Evolutionary conservation across 1,140 invertebrate genomes (phyloP), one percentile per base, ranked within the genome.

Genomic region (Pentalonia nigronervosa): DNA sequence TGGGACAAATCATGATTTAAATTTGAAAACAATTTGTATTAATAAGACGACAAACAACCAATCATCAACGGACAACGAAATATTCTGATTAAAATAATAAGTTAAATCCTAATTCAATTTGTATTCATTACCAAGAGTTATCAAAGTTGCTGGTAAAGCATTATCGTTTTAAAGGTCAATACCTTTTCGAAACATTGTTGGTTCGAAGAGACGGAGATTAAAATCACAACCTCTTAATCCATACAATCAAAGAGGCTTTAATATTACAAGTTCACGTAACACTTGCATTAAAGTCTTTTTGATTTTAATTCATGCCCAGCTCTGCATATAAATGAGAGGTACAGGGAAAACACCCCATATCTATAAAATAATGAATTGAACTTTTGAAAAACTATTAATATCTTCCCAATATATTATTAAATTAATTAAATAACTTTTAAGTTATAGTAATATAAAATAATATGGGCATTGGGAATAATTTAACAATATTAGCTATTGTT

Each of bases 261-360:
- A 90, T 47, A 90, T 90, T 20, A 90, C 53, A 90, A 67, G 53
- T 45, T 23, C 30, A 60, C 34, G 41, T 17, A 45, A 90, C 23
- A 89, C 48, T 89, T 89, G 50, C 21, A 90, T 60, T 90, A 45
- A 90, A 67, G 88, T 41, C 50, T 90, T 90, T 90, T 60, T 90
- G 89, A 67, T 67, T 90, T 89, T 45, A 90, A 53, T 84, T 84
- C 81, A 86, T 93, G 91, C 91, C 91, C 91, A 93, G 91, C 91
- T 93, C 91, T 93, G 91, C 91, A 93, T 93, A 93, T 93, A 53
- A 53, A 93, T 93, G 91, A 93, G 91, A 86, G 81, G 91, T 93
- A 93, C 91, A 93, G 67, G 67, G 60, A 93, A 76, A 91, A 47
- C 41, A 41, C 25, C 14, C 30, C 7, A 48, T 47, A 89, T 88